Conservation (phyloP, 2,797 vertebrate species). For the Microcaecilia unicolor region DNA sequence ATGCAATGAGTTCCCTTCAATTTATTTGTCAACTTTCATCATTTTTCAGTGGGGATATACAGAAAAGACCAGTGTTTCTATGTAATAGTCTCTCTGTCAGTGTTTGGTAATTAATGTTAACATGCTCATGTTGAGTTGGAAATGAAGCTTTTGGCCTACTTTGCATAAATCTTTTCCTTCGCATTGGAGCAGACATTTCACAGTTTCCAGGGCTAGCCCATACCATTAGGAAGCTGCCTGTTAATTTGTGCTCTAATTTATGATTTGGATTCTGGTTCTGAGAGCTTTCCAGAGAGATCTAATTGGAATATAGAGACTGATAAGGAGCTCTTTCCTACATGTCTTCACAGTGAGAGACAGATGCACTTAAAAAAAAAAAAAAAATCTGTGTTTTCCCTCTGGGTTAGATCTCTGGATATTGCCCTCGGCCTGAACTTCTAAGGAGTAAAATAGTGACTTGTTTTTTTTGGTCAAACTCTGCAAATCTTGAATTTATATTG, state of each 20-base stretch:
- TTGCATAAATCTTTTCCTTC: constrained; percentile 2
- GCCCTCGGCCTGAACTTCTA: constrained; percentile 15
- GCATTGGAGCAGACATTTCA: constrained; percentile 5
- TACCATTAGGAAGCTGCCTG: background rate
- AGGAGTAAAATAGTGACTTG: background rate
- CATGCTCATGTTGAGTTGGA: too few species aligned
- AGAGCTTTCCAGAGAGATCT: constrained; percentile 37
- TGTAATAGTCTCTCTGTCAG: too few species aligned
- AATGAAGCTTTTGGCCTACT: background rate
- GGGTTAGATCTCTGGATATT: constrained; percentile 5
- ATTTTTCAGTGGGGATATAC: too few species aligned
- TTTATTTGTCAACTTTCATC: too few species aligned
- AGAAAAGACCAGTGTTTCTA: too few species aligned
- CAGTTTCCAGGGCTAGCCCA: too few species aligned
- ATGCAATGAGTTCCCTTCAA: too few species aligned
- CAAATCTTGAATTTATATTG: too few species aligned
- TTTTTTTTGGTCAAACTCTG: background rate
- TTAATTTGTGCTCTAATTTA: background rate
- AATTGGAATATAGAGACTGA: constrained; percentile 70
- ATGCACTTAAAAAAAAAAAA: too few species aligned
- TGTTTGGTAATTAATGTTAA: too few species aligned
- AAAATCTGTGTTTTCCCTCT: constrained; percentile 35
- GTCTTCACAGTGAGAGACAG: constrained; percentile 55
- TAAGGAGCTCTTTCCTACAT: constrained; percentile 36
- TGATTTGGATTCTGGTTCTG: constrained; percentile 17